These are phyloP conservation scores for Urocitellus parryii DNA, from an alignment of 2,113 vertebrate genomes.

Conservation along the genomic window DNA sequence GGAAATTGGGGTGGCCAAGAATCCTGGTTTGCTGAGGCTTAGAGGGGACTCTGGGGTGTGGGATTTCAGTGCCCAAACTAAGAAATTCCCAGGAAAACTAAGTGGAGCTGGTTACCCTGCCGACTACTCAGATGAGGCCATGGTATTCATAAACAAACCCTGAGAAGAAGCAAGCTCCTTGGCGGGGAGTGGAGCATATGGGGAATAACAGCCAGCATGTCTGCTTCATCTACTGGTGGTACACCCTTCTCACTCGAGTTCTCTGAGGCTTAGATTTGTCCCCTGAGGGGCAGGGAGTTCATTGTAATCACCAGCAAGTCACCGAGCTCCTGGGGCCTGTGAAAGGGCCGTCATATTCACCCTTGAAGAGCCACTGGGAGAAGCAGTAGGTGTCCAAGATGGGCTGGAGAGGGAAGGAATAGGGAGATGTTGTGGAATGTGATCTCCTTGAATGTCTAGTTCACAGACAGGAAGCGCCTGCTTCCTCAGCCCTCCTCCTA, in stretches of 20 bases:
- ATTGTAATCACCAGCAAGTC: neutral
- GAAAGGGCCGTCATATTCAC: neutral
- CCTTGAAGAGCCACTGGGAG: neutral
- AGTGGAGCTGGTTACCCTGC: neutral
- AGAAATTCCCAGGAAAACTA: neutral
- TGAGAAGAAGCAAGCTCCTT: neutral
- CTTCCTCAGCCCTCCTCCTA: neutral
- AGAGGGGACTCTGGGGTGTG: neutral
- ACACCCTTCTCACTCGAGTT: too few relatives aligned
- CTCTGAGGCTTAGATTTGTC: too few relatives aligned
- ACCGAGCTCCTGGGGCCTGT: neutral
- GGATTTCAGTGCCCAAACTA: neutral
- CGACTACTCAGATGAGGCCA: neutral
- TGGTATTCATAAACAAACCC: constrained; percentile 22
- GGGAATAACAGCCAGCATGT: too few relatives aligned
- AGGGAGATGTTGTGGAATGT: neutral
- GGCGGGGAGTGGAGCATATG: too few relatives aligned
- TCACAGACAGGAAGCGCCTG: neutral
- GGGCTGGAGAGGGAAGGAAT: neutral
- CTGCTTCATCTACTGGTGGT: too few relatives aligned
- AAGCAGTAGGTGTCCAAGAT: neutral
- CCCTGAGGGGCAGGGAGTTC: neutral
- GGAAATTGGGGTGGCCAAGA: neutral
- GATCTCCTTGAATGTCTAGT: neutral
- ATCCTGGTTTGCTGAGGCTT: neutral